Conservation (phyloP, 2,797 vertebrate genomes). For the Erpetoichthys calabaricus region DNA sequence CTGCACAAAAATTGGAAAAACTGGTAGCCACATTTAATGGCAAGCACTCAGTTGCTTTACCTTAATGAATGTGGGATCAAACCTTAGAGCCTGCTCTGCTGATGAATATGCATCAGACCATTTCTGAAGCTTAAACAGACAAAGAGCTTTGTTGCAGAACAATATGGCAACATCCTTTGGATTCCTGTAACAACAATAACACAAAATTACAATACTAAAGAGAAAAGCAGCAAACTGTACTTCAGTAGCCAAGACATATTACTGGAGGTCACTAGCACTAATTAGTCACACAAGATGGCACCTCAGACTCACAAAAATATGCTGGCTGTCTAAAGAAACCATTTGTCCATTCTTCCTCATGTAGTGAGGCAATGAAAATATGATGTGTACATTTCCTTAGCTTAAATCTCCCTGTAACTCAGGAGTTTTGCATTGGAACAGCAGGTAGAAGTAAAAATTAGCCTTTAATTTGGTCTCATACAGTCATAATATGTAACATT, state of each 20-base stretch:
- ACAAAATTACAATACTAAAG: not conserved
- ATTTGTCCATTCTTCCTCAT: not conserved
- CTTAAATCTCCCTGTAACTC: too few relatives aligned
- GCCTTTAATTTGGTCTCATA: too few relatives aligned
- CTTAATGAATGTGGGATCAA: not conserved
- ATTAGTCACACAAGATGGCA: too few relatives aligned
- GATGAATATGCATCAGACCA: not conserved
- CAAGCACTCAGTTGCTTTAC: not conserved
- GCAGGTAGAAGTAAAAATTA: too few relatives aligned
- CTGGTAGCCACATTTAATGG: too few relatives aligned
- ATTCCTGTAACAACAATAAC: not conserved
- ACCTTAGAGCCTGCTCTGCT: not conserved
- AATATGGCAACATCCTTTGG: not conserved
- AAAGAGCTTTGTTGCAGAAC: slow-evolving; percentile 1
- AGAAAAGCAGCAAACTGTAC: not conserved
- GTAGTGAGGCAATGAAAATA: too few relatives aligned
- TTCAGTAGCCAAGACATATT: not conserved
- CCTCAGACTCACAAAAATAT: too few relatives aligned
- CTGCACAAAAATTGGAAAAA: too few relatives aligned
- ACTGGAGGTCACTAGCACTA: too few relatives aligned
- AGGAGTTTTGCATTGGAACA: too few relatives aligned
- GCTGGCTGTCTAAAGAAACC: not conserved
- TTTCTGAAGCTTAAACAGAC: not conserved
- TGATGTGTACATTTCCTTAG: too few relatives aligned
- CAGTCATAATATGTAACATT: too few relatives aligned